These are phyloP conservation scores for Onychomys arenicola DNA, from an alignment of 2,797 vertebrate species.

Conservation along the genomic window DNA sequence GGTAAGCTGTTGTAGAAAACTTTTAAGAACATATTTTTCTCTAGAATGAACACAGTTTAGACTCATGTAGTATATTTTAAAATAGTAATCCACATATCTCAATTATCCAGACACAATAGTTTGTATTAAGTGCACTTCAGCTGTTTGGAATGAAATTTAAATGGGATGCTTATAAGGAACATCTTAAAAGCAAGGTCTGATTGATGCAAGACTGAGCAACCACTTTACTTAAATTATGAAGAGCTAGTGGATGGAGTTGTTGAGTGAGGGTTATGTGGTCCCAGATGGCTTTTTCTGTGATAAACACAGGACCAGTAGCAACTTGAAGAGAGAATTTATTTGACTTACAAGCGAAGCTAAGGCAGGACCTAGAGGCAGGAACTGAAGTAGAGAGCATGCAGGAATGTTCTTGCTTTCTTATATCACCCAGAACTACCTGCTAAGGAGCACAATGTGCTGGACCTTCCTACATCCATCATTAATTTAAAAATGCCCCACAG, in stretches of 20 bases:
- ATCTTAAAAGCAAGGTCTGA: not conserved
- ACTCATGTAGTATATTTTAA: not conserved
- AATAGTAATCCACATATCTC: not conserved
- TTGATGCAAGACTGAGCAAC: not conserved
- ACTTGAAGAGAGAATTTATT: not conserved
- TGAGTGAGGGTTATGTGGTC: not conserved
- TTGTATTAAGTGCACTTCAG: not conserved
- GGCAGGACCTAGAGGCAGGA: not conserved
- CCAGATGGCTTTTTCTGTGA: not conserved
- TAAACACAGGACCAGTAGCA: not conserved
- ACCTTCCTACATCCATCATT: not conserved
- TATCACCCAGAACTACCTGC: not conserved
- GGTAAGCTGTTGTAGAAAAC: constrained; percentile 89
- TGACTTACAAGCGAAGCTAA: not conserved
- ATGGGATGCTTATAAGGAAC: constrained; percentile 2
- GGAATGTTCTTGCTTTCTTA: not conserved
- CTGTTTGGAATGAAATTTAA: constrained; percentile 3
- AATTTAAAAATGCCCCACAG: not conserved
- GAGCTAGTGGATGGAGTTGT: not conserved
- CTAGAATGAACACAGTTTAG: not conserved
- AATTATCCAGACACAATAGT: not conserved
- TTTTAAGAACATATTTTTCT: not conserved
- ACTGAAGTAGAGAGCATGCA: not conserved
- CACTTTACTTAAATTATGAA: not conserved
- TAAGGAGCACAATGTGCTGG: not conserved